Base-by-base conservation (phyloP, 2,797 vertebrate genomes). In the Gymnoscopelus braueri region DNA sequence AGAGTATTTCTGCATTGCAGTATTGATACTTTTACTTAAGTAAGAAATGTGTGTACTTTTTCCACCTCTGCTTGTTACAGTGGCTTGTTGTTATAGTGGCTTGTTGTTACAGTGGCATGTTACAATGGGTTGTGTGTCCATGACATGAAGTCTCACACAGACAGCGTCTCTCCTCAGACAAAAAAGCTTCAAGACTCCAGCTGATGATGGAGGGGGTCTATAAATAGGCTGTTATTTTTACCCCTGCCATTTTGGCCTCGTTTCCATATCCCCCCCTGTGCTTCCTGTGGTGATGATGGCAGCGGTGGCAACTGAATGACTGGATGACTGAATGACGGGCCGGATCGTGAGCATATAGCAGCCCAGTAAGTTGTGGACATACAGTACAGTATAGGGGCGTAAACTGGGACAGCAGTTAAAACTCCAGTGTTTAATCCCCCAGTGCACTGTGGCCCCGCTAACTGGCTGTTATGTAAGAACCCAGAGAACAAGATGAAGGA, bases 221-320 rank as follows among this genome's bases (percentile, higher is more conserved):
- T 93, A 93, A 94, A 94, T 95, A 95, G 92, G 69, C 77, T 55
- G 87, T 89, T 93, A 94, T 93, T 94, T 94, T 93, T 94, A 93
- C 85, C 87, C 84, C 91, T 93, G 91, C 91, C 93, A 91, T 92
- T 93, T 93, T 92, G 91, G 89, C 93, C 92, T 94, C 87, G 87
- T 93, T 94, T 93, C 86, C 86, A 67, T 72, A 89, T 86, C 86
- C 89, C 39, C 89, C 90, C 86, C 58, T 71, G 88, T 71, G 76
- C 86, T 89, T 91, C 84, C 78, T 87, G 81, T 82, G 74, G 78
- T 79, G 75, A 75, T 61, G 66, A 61, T 82, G 83, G 83, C 85
- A 88, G 82, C 68, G 81, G 80, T 70, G 77, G 84, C 85, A 52
- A 51, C 57, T 89, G 83, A 86, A 65, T 64, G 73, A 63, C 73